Percentiles rank a stretch among this genome's conserved stretches.
These are phyloP conservation scores for Callinectes sapidus DNA, from an alignment of 2,888 invertebrate genomes.

Conservation along the genomic window DNA sequence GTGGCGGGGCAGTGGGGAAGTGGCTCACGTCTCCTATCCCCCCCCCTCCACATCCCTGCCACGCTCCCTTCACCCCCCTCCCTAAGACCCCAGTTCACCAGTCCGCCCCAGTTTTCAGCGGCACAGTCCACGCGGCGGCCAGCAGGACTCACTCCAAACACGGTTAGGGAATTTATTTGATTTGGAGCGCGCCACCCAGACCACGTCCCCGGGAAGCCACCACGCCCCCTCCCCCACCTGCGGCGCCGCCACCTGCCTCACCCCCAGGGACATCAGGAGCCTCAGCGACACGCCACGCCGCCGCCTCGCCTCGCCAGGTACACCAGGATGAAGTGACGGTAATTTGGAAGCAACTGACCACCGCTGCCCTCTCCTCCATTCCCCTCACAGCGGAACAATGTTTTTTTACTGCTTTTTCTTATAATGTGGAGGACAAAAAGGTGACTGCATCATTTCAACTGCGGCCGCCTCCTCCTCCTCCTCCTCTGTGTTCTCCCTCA, in stretches of 20 bases:
- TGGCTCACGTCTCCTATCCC: background rate
- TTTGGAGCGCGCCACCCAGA: slow-evolving; percentile 18
- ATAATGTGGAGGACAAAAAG: background rate
- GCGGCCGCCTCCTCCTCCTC: background rate
- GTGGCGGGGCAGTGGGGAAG: background rate
- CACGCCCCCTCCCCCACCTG: background rate
- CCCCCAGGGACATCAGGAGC: background rate
- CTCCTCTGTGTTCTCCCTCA: background rate
- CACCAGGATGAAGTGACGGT: background rate
- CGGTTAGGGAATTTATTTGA: slow-evolving; percentile 18
- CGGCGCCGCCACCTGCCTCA: background rate
- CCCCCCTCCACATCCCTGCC: background rate
- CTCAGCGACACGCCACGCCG: background rate
- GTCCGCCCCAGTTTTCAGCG: background rate
- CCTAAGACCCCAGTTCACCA: background rate
- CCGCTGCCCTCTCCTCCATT: background rate
- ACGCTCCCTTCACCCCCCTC: background rate
- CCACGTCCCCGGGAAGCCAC: background rate
- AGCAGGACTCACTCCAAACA: slow-evolving; percentile 10
- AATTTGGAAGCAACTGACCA: background rate
- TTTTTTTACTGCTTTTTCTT: background rate
- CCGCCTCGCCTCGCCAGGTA: background rate
- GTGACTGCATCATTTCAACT: background rate
- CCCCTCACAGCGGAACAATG: background rate
- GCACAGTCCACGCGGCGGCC: background rate